A percentile compares a stretch with the other conserved stretches of the same genome.
Conservation (phyloP, 1,140 invertebrate genomes). For the Drosophila murphyi region DNA sequence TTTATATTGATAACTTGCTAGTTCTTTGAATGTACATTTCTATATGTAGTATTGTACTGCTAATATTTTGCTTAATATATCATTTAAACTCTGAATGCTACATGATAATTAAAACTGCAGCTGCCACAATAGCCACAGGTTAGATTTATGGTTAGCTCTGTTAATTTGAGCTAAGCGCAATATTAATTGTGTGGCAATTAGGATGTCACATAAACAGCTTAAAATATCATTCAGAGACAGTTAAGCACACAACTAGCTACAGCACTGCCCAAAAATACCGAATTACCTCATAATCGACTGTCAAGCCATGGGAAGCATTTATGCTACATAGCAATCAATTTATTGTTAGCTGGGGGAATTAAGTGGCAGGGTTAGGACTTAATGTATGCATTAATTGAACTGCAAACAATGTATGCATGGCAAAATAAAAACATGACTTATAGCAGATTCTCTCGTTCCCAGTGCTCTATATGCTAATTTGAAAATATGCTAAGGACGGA, state of each 20-base stretch:
- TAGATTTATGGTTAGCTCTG: not conserved
- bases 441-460: constrained; percentile 27
- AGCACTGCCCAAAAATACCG: not conserved
- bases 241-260: too few relatives aligned
- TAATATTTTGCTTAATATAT: too few relatives aligned
- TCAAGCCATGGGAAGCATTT: not conserved
- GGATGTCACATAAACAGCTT: too few relatives aligned
- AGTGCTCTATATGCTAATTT: constrained; percentile 66
- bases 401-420: constrained; percentile 52
- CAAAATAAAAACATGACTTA: constrained; percentile 37
- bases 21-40: too few relatives aligned
- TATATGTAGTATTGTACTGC: too few relatives aligned
- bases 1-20: too few relatives aligned
- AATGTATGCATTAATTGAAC: constrained; percentile 56
- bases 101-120: not conserved
- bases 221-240: too few relatives aligned
- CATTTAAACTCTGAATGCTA: too few relatives aligned
- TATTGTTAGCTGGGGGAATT: not conserved
- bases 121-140: not conserved
- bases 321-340: constrained; percentile 5
- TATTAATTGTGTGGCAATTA: not conserved
- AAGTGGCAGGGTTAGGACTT: not conserved
- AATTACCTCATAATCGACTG: not conserved
- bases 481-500: constrained; percentile 41
- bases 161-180: not conserved